A percentile compares a stretch with the other conserved stretches of the same genome.
Evolutionary conservation across 2,113 vertebrate species (phyloP).

Genomic region (Theristicus caerulescens): DNA sequence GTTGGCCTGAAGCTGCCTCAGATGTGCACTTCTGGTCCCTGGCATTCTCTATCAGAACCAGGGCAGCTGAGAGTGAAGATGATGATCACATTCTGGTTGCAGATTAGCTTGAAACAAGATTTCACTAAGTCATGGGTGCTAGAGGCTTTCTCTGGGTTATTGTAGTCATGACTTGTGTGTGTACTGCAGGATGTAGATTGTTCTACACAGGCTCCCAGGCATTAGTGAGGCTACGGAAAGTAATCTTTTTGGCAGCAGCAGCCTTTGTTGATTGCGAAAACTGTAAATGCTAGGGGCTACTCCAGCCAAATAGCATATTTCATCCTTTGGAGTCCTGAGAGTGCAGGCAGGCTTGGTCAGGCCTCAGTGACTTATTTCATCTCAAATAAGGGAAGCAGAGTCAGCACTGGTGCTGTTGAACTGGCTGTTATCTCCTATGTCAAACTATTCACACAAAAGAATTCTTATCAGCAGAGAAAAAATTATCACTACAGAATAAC

Average conservation of each 20-base stretch:
- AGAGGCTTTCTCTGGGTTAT: conserved; percentile 27
- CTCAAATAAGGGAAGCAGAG: not conserved
- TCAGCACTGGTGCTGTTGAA: not conserved
- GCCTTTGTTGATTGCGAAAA: conserved; percentile 30
- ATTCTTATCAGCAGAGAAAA: not conserved
- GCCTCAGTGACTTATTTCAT: not conserved
- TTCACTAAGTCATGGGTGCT: conserved; percentile 1
- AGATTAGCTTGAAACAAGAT: conserved; percentile 41
- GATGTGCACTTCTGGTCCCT: not conserved
- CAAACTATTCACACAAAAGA: not conserved
- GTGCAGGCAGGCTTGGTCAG: not conserved
- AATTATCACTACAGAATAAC: not conserved
- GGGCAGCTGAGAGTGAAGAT: not conserved
- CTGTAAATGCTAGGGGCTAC: conserved; percentile 9
- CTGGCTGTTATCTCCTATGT: not conserved
- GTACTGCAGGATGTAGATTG: conserved; percentile 16
- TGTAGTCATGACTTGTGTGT: not conserved
- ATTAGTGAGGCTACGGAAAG: not conserved
- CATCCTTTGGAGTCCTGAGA: not conserved
- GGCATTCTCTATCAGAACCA: not conserved
- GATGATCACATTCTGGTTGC: not conserved
- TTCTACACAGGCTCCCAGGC: conserved; percentile 14
- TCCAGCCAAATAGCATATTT: conserved; percentile 27
- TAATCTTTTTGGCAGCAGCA: conserved; percentile 47
- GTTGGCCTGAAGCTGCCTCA: not conserved